Percentiles rank a stretch among this genome's conserved stretches.
Conservation (phyloP, 2,113 vertebrate species). For the Neodon shergylaensis region DNA sequence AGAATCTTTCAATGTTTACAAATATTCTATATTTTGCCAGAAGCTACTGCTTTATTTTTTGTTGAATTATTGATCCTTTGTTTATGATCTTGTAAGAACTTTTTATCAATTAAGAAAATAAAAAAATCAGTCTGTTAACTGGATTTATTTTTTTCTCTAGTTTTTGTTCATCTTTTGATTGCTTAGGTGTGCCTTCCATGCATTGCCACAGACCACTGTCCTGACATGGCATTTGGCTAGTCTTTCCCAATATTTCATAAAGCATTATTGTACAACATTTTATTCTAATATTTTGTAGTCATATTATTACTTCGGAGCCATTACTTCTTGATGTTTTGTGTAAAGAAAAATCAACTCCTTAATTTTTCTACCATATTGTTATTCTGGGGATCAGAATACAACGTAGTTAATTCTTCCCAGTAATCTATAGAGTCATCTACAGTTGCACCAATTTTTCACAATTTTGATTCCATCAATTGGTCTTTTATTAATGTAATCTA, state of each 20-base stretch:
- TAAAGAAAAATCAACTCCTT: not conserved
- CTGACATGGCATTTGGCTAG: not conserved
- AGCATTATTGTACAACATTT: not conserved
- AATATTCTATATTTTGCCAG: constrained; percentile 23
- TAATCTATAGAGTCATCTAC: not conserved
- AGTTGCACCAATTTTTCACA: not conserved
- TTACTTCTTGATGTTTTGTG: not conserved
- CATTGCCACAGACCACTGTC: not conserved
- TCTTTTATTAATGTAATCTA: not conserved
- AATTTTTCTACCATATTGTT: not conserved
- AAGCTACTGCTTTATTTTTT: not conserved
- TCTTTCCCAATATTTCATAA: not conserved
- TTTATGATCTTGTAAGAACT: not conserved
- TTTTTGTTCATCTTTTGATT: constrained; percentile 27
- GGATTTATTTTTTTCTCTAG: not conserved
- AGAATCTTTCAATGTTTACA: not conserved
- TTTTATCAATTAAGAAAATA: constrained; percentile 14
- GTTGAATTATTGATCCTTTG: constrained; percentile 8
- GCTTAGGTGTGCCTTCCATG: not conserved
- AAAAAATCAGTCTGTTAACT: not conserved
- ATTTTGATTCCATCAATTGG: not conserved
- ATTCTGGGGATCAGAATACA: not conserved
- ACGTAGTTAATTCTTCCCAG: not conserved
- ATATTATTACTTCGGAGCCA: not conserved
- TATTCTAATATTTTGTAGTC: not conserved